Evolutionary conservation across 2,888 invertebrate genomes (phyloP).

Genomic region (Agrochola lota): DNA sequence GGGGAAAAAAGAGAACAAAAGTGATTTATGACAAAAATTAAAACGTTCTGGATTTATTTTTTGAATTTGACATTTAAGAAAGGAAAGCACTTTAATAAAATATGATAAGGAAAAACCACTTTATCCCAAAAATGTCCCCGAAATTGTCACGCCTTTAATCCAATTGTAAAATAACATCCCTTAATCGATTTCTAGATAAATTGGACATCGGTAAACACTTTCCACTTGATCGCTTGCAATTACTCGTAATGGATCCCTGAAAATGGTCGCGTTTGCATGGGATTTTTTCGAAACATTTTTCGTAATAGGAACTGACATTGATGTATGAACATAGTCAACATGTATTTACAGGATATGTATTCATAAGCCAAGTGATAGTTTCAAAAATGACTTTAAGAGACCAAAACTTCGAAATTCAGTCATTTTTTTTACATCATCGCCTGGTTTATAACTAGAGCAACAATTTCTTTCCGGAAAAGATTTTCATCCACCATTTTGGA

Average conservation of each 20-base stretch:
- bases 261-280: not conserved
- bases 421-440: no score
- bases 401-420: not conserved
- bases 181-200: not conserved
- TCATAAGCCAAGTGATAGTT: no score
- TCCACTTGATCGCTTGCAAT: not conserved
- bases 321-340: not conserved
- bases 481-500: no score
- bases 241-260: not conserved
- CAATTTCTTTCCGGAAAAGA: no score
- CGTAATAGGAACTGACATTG: not conserved
- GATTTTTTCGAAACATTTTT: not conserved
- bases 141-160: not conserved
- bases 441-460: no score
- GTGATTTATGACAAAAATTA: not conserved
- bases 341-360: not conserved
- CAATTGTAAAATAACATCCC: conserved; percentile 1
- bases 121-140: not conserved
- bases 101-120: not conserved
- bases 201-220: conserved; percentile 9
- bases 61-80: not conserved
- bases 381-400: not conserved
- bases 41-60: not conserved
- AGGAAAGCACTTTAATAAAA: not conserved
- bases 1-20: not conserved